Percentiles rank a stretch among this genome's conserved stretches.
Evolutionary conservation across 2,797 vertebrate species (phyloP).

Genomic region (Eulemur coronatus): DNA sequence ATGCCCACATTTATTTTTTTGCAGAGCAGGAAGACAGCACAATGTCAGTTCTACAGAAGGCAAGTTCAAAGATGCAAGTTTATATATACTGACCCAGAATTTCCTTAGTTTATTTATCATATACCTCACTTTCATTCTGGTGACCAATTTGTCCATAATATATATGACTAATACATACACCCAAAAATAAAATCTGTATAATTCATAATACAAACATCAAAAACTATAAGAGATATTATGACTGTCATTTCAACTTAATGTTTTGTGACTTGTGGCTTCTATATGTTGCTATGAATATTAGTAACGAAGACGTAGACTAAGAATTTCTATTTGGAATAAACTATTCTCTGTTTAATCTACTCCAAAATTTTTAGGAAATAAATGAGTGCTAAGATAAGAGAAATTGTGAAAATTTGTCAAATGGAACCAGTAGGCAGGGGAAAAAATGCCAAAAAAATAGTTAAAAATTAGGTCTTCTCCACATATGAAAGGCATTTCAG

Average conservation of each 20-base stretch:
- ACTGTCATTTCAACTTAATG: background rate
- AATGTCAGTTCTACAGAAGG: conserved; percentile 31
- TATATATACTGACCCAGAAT: background rate
- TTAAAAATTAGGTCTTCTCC: background rate
- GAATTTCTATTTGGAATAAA: background rate
- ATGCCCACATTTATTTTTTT: background rate
- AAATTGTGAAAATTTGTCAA: background rate
- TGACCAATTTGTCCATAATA: background rate
- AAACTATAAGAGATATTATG: background rate
- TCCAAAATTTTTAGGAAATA: background rate
- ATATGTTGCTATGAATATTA: background rate
- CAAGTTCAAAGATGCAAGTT: background rate
- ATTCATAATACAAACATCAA: background rate
- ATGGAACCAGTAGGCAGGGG: background rate
- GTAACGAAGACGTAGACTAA: background rate
- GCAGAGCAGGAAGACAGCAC: conserved; percentile 33
- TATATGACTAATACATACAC: background rate
- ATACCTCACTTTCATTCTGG: background rate
- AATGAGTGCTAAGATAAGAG: background rate
- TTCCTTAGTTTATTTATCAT: conserved; percentile 23
- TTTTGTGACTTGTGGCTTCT: background rate
- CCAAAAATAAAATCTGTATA: background rate
- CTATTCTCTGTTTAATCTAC: background rate
- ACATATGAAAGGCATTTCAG: background rate
- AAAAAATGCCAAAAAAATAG: background rate